Evolutionary conservation across 2,888 invertebrate species (phyloP).

Genomic region (Slavum lentiscoides): DNA sequence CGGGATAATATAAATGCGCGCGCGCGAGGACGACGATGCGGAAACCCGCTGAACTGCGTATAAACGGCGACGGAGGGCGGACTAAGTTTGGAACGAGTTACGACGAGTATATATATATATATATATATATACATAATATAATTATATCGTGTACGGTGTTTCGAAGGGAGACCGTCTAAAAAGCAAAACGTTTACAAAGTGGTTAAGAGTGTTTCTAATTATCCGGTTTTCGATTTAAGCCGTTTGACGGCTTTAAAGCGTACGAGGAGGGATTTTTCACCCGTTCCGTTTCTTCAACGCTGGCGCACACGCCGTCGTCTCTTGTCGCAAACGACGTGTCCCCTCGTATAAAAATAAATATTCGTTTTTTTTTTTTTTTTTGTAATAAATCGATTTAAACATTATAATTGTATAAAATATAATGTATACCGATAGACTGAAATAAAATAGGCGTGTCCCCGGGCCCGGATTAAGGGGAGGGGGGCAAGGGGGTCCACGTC

Average conservation of each 20-base stretch:
- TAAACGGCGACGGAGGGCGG: background rate
- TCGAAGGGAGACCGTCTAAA: background rate
- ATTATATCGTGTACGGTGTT: too few relatives aligned
- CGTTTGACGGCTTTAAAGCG: conserved; percentile 30
- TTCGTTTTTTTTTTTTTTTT: too few relatives aligned
- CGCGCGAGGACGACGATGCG: too few relatives aligned
- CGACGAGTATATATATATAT: background rate
- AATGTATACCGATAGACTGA: too few relatives aligned
- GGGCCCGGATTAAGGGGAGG: too few relatives aligned
- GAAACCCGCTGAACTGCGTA: background rate
- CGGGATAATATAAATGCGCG: background rate
- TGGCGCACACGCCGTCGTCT: too few relatives aligned
- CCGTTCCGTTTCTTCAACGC: background rate
- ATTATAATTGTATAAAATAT: too few relatives aligned
- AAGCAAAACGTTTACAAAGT: conserved; percentile 45
- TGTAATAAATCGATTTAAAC: too few relatives aligned
- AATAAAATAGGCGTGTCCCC: too few relatives aligned
- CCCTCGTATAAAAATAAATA: background rate
- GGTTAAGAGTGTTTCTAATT: conserved; percentile 38
- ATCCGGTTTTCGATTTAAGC: conserved; percentile 35
- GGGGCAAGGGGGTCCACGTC: too few relatives aligned
- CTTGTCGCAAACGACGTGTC: background rate
- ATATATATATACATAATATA: background rate
- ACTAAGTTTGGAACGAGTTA: conserved; percentile 10
- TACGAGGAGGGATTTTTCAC: conserved; percentile 26